Evolutionary conservation across 30 jellyfish, hydroid and myxozoan species (phyloP), one percentile per base, ranked within the genome.

Genomic region (Cassiopea andromeda): DNA sequence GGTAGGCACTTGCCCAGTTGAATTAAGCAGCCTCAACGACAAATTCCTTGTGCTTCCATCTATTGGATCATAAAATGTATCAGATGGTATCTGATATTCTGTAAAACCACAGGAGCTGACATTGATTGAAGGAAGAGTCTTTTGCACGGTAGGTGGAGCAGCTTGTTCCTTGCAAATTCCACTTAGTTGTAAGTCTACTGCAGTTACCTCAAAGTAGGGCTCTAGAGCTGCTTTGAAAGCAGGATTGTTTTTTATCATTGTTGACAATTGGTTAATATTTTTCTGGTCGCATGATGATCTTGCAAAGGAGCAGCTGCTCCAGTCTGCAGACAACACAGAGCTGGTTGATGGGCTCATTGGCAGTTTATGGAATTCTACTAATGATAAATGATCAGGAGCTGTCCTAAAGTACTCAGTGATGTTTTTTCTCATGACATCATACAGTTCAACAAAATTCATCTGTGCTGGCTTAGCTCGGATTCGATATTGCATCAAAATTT

Each of bases 21-120:
- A n/a, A 47, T 80, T 86, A 1, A 84, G 58, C 82, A 92, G 60
- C 38, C 95, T 16, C n/a, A 95, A 84, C 38, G 92, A 14, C 48
- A 95, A 60, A n/a, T 73, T 38, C 46, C 95, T 57, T 4, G 99
- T 87, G 38, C 68, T 68, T 46, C 99, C 99, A 79, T 95, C 99
- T 7, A 95, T 60, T 19, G 66, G 73, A 61, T 95, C 99, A 38
- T 80, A 72, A 80, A 95, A 95, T 19, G 99, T 95, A 82, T 91
- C 87, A 46, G 78, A 74, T 17, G 98, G 98, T 14, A 95, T 80
- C 8, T 77, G 88, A 49, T 73, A 91, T 9, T 49, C 83, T 19
- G 71, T n/a, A 69, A 77, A 87, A n/a, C 95, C 93, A 69, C 99
- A 95, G 60, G 59, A 95, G 44, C 92, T 75, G 9, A 84, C 67